Percentiles rank a stretch among this genome's conserved stretches.
phyloP scores from a whole-genome alignment of 2,113 vertebrate species.

The Asarcornis scutulata region DNA sequence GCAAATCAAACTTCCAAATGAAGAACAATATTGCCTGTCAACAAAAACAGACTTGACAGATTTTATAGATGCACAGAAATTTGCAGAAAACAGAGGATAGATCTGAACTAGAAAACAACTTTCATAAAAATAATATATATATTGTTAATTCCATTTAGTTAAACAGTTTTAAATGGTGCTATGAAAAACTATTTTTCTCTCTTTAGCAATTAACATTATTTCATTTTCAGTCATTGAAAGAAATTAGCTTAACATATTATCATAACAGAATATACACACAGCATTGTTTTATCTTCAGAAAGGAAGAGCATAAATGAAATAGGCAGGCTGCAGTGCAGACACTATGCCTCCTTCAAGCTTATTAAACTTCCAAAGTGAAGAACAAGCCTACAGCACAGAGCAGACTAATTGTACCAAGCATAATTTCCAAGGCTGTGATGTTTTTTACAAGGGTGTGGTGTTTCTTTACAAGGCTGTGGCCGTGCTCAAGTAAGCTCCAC shows the following conservation, averaged over 20 bases:
- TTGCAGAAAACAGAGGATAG: background rate
- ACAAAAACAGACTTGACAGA: background rate
- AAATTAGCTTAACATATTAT: background rate
- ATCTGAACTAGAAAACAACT: background rate
- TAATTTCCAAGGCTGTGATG: background rate
- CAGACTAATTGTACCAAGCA: background rate
- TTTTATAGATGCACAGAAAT: background rate
- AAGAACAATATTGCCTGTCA: background rate
- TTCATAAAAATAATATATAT: background rate
- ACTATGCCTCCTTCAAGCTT: background rate
- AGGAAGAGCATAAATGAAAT: background rate
- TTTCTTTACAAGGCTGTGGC: background rate
- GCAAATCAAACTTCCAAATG: conserved; percentile 12
- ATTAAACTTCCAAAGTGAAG: background rate
- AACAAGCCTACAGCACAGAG: background rate
- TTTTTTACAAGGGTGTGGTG: background rate
- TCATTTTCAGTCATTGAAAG: background rate
- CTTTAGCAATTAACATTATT: background rate
- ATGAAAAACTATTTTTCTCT: background rate
- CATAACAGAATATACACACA: background rate
- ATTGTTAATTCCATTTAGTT: background rate
- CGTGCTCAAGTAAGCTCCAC: background rate
- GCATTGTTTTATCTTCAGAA: background rate
- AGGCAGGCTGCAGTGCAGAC: background rate
- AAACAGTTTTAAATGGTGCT: background rate